phyloP scores from a whole-genome alignment of 2,888 invertebrate genomes.

The Antheraea yamamai region DNA sequence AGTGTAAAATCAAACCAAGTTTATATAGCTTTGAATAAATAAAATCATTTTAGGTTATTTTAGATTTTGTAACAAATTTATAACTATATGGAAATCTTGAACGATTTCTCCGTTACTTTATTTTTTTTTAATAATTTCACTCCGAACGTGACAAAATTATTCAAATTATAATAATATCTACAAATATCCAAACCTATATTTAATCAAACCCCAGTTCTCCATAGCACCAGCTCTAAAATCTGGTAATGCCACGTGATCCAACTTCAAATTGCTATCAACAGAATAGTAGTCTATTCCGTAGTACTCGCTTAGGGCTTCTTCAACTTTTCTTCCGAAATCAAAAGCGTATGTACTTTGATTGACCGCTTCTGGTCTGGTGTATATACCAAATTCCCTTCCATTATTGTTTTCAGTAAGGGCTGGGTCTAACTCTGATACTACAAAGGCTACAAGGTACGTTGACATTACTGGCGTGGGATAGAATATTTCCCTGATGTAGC shows the following conservation, averaged over 20 bases:
- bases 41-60: neutral
- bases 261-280: conserved; percentile 84
- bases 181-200: conserved; percentile 83
- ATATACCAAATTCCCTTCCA: conserved; percentile 81
- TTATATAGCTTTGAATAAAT: neutral
- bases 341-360: conserved; percentile 85
- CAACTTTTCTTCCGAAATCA: conserved; percentile 80
- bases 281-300: conserved; percentile 80
- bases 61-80: neutral
- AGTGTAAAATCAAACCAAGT: neutral
- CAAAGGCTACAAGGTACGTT: conserved; percentile 92
- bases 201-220: conserved; percentile 96
- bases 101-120: neutral
- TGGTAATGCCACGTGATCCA: conserved; percentile 92
- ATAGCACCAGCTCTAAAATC: conserved; percentile 93
- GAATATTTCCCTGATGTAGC: conserved; percentile 84
- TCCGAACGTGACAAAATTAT: too few relatives aligned
- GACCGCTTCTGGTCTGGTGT: conserved; percentile 86
- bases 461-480: conserved; percentile 86
- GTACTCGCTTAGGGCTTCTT: conserved; percentile 79
- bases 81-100: neutral
- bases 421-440: conserved; percentile 87
- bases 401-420: conserved; percentile 44
- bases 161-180: conserved; percentile 4
- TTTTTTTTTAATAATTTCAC: neutral